Conservation (phyloP, 1,140 invertebrate species). For the Asobara japonica region DNA sequence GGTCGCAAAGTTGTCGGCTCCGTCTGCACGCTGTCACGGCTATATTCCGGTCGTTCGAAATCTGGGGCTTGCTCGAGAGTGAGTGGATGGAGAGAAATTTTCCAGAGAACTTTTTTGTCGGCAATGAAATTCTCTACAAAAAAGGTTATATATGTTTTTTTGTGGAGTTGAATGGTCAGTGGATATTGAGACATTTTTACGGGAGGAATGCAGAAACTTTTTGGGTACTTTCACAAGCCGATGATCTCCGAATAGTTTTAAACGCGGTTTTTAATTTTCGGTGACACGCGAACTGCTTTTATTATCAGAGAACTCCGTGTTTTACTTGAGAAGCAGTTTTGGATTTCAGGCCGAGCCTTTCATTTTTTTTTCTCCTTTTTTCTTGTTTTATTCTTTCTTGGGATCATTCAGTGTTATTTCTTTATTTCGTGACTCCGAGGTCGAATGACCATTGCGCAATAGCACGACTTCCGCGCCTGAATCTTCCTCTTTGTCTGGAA, state of each 20-base stretch:
- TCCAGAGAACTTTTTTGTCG: too few species aligned
- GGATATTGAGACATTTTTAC: too few species aligned
- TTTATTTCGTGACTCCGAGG: background rate
- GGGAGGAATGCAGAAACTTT: too few species aligned
- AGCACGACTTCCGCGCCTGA: background rate
- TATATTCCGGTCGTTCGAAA: too few species aligned
- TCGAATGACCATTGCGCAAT: slow-evolving; percentile 12
- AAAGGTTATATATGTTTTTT: too few species aligned
- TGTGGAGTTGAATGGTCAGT: too few species aligned
- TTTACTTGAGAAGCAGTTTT: background rate
- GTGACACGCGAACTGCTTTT: background rate
- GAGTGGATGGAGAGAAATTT: too few species aligned
- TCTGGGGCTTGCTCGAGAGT: too few species aligned
- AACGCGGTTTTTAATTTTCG: too few species aligned
- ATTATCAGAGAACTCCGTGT: background rate
- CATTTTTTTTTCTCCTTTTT: background rate
- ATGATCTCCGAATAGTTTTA: background rate
- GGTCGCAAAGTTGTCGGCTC: too few species aligned
- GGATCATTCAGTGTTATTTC: background rate
- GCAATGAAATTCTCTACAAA: too few species aligned
- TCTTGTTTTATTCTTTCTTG: background rate
- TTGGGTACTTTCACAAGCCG: background rate
- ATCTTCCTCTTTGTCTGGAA: background rate
- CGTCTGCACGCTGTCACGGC: too few species aligned
- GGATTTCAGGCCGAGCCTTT: background rate